These are phyloP conservation scores for Lutraria rhynchaena DNA, from an alignment of 1,140 invertebrate genomes.

Conservation along the genomic window DNA sequence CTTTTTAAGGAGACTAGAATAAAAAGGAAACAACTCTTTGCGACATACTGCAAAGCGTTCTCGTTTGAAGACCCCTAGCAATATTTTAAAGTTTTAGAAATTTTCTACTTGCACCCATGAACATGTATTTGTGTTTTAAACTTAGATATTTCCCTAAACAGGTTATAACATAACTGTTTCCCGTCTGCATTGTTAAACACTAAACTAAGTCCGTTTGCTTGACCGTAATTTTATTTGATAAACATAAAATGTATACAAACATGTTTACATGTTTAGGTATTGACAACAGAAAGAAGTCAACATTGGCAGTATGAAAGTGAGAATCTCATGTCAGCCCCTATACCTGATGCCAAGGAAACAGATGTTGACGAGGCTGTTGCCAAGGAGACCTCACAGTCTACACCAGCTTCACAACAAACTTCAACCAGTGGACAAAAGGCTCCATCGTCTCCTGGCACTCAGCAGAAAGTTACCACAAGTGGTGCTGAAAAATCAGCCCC, in stretches of 20 bases:
- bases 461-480: not conserved
- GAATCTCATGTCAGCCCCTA: slow-evolving; percentile 56
- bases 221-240: not conserved
- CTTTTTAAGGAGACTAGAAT: too few relatives aligned
- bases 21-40: too few relatives aligned
- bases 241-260: not conserved
- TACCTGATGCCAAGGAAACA: slow-evolving; percentile 33
- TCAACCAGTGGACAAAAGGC: slow-evolving; percentile 21
- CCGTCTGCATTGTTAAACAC: too few relatives aligned
- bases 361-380: slow-evolving; percentile 17
- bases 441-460: slow-evolving; percentile 29
- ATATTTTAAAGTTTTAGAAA: too few relatives aligned
- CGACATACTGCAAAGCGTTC: too few relatives aligned
- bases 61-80: too few relatives aligned
- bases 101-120: too few relatives aligned
- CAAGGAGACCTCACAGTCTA: not conserved
- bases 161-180: too few relatives aligned
- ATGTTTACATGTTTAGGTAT: slow-evolving; percentile 63
- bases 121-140: too few relatives aligned
- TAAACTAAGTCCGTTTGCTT: too few relatives aligned
- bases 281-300: slow-evolving; percentile 69
- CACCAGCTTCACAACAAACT: slow-evolving; percentile 16
- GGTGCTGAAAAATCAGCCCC: slow-evolving; percentile 25
- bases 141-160: too few relatives aligned
- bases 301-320: slow-evolving; percentile 66